Percentiles rank a stretch among this genome's conserved stretches.
Evolutionary conservation across 2,797 vertebrate genomes (phyloP).

Genomic region (Acipenser transmontanus): DNA sequence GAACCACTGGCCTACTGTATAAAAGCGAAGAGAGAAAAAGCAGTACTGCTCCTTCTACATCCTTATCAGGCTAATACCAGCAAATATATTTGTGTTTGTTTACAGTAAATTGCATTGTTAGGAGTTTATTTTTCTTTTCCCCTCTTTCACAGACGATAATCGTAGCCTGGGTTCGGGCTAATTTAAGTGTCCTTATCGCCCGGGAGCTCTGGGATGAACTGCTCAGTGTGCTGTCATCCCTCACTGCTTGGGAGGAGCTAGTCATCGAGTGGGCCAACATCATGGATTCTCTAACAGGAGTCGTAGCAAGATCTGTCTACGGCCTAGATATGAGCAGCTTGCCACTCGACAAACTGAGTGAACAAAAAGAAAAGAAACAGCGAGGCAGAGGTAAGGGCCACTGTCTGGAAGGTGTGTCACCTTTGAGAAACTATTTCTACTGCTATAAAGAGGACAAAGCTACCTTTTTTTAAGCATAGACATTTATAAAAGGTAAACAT

Average conservation of each 20-base stretch:
- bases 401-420: not conserved
- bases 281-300: conserved; percentile 92
- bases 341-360: conserved; percentile 93
- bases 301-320: conserved; percentile 87
- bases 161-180: conserved; percentile 95
- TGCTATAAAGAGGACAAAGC: too few species aligned
- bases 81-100: too few species aligned
- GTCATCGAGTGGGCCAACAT: conserved; percentile 92
- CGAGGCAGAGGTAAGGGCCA: conserved; percentile 76
- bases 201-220: conserved; percentile 97
- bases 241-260: conserved; percentile 94
- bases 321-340: conserved; percentile 89
- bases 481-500: not conserved
- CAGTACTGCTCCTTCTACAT: too few species aligned
- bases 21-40: too few species aligned
- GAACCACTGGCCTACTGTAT: too few species aligned
- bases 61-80: too few species aligned
- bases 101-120: too few species aligned
- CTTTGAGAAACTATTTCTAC: too few species aligned
- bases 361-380: conserved; percentile 96
- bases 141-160: conserved; percentile 78
- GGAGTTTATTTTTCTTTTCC: conserved; percentile 5
- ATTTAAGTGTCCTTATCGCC: conserved; percentile 87
- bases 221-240: conserved; percentile 82
- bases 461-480: too few species aligned